Evolutionary conservation across 2,888 invertebrate species (phyloP), one percentile per base, ranked within the genome.

Genomic region (Oligia latruncula): DNA sequence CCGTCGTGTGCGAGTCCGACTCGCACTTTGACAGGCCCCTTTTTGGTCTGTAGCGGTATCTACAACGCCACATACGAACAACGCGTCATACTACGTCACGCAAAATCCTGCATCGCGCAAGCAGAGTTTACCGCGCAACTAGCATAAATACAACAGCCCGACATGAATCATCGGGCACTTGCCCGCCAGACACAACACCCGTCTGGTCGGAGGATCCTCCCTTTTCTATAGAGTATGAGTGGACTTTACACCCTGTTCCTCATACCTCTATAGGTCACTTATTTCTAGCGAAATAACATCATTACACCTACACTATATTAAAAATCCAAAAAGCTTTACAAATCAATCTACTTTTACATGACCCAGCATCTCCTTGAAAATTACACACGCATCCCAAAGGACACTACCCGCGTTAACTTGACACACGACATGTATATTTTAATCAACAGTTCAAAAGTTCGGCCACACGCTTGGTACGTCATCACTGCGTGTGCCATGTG

Each of bases 361-460:
- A 58, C 2, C 13, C 17, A n/a, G 8, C 5, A 60, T 35, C 6
- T 60, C 62, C n/a, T 52, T 49, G 13, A 5, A 64, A 77, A 77
- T 66, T 60, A 64, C 49, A 60, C 55, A 43, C 43, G 17, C 17
- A 58, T 20, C 35, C 60, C 58, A 64, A 80, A 82, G 65, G 60
- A 65, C 70, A 70, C 62, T 71, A 71, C 49, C 58, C n/a, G 49
- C 46, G 20, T 77, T 79, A 82, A 76, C 71, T 81, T 78, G 75
- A 80, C 80, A 78, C 40, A 35, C 73, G 20, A 82, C 70, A 66
- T 74, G 74, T 62, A 77, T 70, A 89, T 86, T 83, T 90, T 89
- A 91, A 90, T 91, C 88, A 89, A 87, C 89, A 89, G 89, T 90
- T 89, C 85, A 88, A 88, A 89, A 88, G 89, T 91, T 89, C 89